Evolutionary conservation across 2,888 invertebrate species (phyloP), one percentile per base, ranked within the genome.

Genomic region (Melinopterus prodromus): DNA sequence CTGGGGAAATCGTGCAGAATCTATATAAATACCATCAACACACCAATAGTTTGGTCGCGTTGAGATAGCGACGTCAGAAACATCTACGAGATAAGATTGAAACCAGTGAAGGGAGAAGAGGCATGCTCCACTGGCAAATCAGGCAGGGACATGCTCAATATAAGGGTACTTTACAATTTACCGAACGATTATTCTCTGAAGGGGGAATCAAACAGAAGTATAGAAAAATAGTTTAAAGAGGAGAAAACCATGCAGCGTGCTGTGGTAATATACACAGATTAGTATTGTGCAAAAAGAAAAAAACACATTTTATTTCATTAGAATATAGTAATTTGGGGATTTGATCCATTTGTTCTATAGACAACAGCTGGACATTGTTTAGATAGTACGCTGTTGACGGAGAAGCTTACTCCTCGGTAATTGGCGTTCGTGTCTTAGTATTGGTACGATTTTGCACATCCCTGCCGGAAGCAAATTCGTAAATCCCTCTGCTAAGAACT

Each of bases 401-500:
- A 26, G 26, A 3, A 26, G 26, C 26, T 26, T 53, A 53, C 9
- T 53, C 53, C 53, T 53, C 12, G 53, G 53, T 53, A 53, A 53
- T 53, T 4, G 53, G 1, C 53, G 53, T 38, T 38, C 38, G 38
- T 38, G 9, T n/a, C n/a, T n/a, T n/a, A n/a, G n/a, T 26, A 26
- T 71, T 71, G 35, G 74, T 74, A 35, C 35, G 74, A 71, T 71
- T 77, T 86, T 87, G 87, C 86, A 87, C 87, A 88, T 87, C 87
- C 88, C 88, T 87, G 85, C 88, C 87, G 86, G 85, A 88, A 88
- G 87, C 87, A 85, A 84, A 84, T 84, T 85, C 84, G 84, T 84
- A 84, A 85, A 84, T 85, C 83, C 82, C 85, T 86, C 87, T 87
- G 87, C 86, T 87, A 87, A 85, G 82, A 85, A 87, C 88, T 88